These are phyloP conservation scores for Drosophila tanythrix DNA, from an alignment of 2,888 invertebrate species.

Conservation along the genomic window DNA sequence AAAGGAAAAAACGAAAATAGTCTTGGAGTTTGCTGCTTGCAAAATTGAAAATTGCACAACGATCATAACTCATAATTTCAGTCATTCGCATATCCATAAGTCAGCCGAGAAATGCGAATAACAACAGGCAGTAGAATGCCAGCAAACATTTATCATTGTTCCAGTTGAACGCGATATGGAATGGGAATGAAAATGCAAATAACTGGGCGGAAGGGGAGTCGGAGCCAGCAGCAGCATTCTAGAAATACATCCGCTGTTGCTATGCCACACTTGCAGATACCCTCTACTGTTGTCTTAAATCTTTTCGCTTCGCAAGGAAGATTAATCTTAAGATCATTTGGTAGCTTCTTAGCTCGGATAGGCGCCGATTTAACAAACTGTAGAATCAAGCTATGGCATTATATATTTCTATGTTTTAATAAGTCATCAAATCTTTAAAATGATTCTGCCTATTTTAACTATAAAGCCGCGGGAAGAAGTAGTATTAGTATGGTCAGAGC, in stretches of 20 bases:
- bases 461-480: no score
- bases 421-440: no score
- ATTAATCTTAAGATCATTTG: background rate
- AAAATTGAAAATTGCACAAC: slow-evolving; percentile 61
- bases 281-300: background rate
- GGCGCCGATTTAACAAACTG: no score
- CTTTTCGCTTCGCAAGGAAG: no score
- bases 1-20: background rate
- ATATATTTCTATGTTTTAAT: accelerated
- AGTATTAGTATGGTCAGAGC: background rate
- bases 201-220: background rate
- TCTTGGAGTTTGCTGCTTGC: background rate
- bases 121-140: slow-evolving; percentile 64
- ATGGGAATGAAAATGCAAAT: slow-evolving; percentile 9
- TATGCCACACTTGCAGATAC: background rate
- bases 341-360: background rate
- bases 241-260: slow-evolving; percentile 22
- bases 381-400: background rate
- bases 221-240: background rate
- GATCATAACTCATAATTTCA: slow-evolving; percentile 61
- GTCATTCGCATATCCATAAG: slow-evolving; percentile 45
- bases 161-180: slow-evolving; percentile 66
- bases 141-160: slow-evolving; percentile 70
- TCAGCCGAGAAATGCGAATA: slow-evolving; percentile 65
- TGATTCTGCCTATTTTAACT: no score